phyloP scores from a whole-genome alignment of 2,113 vertebrate genomes.

The Hydrolagus affinis region DNA sequence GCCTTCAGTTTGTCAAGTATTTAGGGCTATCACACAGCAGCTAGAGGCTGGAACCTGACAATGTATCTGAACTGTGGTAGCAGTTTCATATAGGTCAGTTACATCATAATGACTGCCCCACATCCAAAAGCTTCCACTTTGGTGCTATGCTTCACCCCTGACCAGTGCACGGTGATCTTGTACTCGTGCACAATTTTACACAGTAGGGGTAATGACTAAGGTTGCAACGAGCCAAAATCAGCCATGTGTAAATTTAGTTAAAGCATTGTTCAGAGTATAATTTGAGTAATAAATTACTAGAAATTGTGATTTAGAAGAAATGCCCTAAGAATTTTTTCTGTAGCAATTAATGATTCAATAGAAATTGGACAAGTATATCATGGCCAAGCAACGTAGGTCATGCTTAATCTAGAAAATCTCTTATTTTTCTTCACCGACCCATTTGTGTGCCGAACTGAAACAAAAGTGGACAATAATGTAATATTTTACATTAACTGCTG shows the following conservation, averaged over 20 bases:
- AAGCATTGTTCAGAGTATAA: constrained; percentile 3
- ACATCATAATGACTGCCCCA: constrained; percentile 55
- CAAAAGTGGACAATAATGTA: neutral
- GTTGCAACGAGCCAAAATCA: constrained; percentile 41
- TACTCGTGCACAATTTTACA: constrained; percentile 56
- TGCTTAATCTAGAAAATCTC: constrained; percentile 1
- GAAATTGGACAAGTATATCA: neutral
- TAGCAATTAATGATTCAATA: neutral
- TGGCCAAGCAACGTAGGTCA: neutral
- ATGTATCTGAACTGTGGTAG: constrained; percentile 66
- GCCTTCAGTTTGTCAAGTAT: constrained; percentile 79
- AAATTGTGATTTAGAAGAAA: neutral
- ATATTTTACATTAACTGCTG: neutral
- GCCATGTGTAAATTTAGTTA: constrained; percentile 19
- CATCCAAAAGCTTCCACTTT: constrained; percentile 59
- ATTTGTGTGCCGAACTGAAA: neutral
- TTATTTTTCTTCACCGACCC: neutral
- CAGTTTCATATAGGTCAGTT: constrained; percentile 63
- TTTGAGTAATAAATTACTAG: constrained; percentile 10
- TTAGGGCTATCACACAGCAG: constrained; percentile 83
- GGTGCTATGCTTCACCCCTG: constrained; percentile 45
- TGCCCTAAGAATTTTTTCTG: neutral
- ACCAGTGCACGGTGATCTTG: constrained; percentile 49
- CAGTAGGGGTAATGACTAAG: constrained; percentile 46
- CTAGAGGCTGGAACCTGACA: constrained; percentile 70